A percentile compares a stretch with the other conserved stretches of the same genome.
Evolutionary conservation across 2,888 invertebrate genomes (phyloP).

Genomic region (Meandrusa payeni): DNA sequence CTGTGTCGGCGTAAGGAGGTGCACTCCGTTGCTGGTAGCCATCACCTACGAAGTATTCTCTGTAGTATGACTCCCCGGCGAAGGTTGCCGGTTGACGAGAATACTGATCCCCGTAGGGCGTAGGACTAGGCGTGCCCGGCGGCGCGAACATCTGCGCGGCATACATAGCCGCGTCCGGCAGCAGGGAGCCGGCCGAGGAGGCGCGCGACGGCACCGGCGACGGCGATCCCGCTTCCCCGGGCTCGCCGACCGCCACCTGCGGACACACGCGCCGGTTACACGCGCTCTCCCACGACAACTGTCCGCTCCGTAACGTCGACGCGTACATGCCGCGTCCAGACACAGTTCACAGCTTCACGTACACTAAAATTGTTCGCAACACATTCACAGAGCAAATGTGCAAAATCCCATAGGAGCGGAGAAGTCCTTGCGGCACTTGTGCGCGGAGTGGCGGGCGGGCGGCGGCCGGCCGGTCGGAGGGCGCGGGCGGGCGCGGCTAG

Average conservation of each 20-base stretch:
- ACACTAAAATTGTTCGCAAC: slow-evolving; percentile 62
- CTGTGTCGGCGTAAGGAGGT: slow-evolving; percentile 78
- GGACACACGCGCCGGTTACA: slow-evolving; percentile 84
- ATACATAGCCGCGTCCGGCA: slow-evolving; percentile 84
- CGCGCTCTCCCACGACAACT: slow-evolving; percentile 82
- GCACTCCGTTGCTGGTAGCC: slow-evolving; percentile 82
- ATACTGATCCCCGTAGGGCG: slow-evolving; percentile 79
- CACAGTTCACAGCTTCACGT: slow-evolving; percentile 76
- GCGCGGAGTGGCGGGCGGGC: slow-evolving; percentile 77
- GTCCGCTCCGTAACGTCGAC: slow-evolving; percentile 82
- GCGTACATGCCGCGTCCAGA: slow-evolving; percentile 76
- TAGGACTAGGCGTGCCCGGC: slow-evolving; percentile 85
- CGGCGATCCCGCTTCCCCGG: slow-evolving; percentile 82
- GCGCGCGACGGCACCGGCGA: slow-evolving; percentile 84
- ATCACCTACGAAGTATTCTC: slow-evolving; percentile 88
- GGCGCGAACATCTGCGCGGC: slow-evolving; percentile 86
- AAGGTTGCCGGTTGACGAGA: slow-evolving; percentile 81
- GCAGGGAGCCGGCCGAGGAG: slow-evolving; percentile 77
- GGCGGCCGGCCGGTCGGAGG: slow-evolving; percentile 82
- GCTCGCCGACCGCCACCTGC: slow-evolving; percentile 79
- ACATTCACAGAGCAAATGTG: slow-evolving; percentile 59
- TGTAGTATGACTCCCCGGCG: slow-evolving; percentile 88
- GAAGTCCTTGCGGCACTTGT: slow-evolving; percentile 65
- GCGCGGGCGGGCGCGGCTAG: slow-evolving; percentile 82
- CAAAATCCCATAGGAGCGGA: slow-evolving; percentile 44